Evolutionary conservation across 2,113 vertebrate species (phyloP), one percentile per base, ranked within the genome.

Genomic region (Paradoxurus hermaphroditus): DNA sequence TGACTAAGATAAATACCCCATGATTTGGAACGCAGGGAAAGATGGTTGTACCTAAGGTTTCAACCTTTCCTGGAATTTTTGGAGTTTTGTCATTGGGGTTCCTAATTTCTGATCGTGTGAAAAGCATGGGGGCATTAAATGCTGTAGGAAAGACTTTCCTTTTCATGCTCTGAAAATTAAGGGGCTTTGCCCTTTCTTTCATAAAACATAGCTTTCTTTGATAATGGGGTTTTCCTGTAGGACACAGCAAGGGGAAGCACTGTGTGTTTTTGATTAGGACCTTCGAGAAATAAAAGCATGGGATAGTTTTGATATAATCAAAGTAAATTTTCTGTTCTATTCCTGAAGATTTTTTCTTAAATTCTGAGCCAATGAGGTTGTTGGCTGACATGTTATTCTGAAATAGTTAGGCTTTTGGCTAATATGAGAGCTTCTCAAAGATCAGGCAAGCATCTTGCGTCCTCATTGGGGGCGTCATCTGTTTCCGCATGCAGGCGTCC

Each of bases 211-310:
- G 87, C 88, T 97, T 98, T 96, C 96, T 97, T 97, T 92, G 77
- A 75, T 96, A 82, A 82, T 41, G 88, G 94, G 81, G 79, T 95
- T 98, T 98, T 98, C 98, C 97, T 98, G 84, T 97, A 97, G 93
- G 97, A 98, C 96, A 93, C 90, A 98, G 93, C 96, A 77, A 96
- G 96, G 59, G 70, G 97, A 96, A 98, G 78, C 88, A 81, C 16
- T 25, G 56, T 70, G 82, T 79, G 95, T 97, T 97, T 97, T 97
- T 94, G 98, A 46, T 87, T 81, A 94, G 85, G 87, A 94, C 94
- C 97, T 98, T 97, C 81, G 84, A 97, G 98, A 97, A 98, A 78
- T 83, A 96, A 56, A 59, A 79, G 15, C 86, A 65, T 85, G 41
- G 4, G 70, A 19, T 13, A 29, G 18, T 87, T 72, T 53, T 91